These are phyloP conservation scores for Syndactyla subalaris DNA, from an alignment of 2,797 vertebrate species.

Conservation along the genomic window DNA sequence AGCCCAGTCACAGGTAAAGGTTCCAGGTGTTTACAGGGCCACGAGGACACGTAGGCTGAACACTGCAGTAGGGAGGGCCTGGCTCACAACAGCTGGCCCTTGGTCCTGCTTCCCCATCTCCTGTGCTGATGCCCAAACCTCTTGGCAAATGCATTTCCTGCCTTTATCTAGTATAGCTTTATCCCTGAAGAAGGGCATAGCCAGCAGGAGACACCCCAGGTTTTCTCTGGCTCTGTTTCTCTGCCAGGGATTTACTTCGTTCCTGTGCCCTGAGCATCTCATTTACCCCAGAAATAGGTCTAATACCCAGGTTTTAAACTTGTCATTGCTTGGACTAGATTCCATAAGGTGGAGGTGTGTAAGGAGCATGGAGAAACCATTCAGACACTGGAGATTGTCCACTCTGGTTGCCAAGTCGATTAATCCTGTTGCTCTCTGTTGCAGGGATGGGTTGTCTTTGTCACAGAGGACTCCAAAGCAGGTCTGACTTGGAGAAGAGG, in stretches of 20 bases:
- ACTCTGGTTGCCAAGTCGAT: background rate
- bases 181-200: background rate
- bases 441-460: background rate
- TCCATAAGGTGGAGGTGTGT: background rate
- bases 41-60: background rate
- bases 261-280: background rate
- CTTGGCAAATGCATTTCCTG: background rate
- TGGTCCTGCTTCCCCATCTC: background rate
- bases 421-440: background rate
- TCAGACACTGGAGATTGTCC: background rate
- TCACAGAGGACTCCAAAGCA: background rate
- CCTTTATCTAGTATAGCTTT: background rate
- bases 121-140: background rate
- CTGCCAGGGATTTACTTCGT: background rate
- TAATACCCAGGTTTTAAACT: background rate
- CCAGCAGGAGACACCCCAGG: background rate
- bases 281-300: background rate
- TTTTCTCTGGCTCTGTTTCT: background rate
- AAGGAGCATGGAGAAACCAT: background rate
- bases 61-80: background rate
- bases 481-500: background rate
- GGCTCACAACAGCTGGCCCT: background rate
- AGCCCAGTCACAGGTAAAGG: conserved; percentile 23
- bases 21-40: conserved; percentile 28
- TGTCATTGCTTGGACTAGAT: background rate